Evolutionary conservation across 2,113 vertebrate genomes (phyloP).

Genomic region (Megatriorchis doriae): DNA sequence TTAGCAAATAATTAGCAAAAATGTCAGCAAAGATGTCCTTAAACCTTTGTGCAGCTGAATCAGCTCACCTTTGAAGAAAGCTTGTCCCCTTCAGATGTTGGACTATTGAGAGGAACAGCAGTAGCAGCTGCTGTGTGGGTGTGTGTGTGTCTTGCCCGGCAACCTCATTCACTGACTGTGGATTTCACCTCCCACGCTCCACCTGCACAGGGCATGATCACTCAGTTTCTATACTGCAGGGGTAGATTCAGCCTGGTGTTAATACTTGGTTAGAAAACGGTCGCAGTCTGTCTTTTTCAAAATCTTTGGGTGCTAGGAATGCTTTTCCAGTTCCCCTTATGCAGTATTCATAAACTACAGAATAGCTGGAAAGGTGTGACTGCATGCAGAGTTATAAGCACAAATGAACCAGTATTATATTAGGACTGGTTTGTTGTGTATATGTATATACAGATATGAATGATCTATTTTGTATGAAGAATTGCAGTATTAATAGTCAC

Average conservation of each 20-base stretch:
- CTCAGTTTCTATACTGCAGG: neutral
- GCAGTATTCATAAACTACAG: neutral
- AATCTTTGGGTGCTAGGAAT: neutral
- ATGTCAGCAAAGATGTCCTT: neutral
- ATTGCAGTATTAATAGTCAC: neutral
- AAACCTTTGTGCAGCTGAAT: neutral
- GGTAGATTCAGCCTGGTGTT: neutral
- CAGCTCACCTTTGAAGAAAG: neutral
- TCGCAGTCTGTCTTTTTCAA: neutral
- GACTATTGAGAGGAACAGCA: neutral
- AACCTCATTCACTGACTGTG: neutral
- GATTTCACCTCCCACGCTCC: neutral
- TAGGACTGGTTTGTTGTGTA: neutral
- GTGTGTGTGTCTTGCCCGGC: neutral
- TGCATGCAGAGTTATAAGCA: neutral
- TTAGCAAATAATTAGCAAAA: neutral
- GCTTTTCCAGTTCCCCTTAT: neutral
- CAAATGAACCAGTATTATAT: neutral
- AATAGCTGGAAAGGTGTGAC: neutral
- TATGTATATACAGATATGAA: neutral
- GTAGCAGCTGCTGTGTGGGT: neutral
- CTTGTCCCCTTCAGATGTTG: neutral
- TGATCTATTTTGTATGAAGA: neutral
- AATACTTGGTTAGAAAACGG: neutral
- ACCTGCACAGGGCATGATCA: neutral